Evolutionary conservation across 2,113 vertebrate genomes (phyloP).

Genomic region (Otolemur garnettii): DNA sequence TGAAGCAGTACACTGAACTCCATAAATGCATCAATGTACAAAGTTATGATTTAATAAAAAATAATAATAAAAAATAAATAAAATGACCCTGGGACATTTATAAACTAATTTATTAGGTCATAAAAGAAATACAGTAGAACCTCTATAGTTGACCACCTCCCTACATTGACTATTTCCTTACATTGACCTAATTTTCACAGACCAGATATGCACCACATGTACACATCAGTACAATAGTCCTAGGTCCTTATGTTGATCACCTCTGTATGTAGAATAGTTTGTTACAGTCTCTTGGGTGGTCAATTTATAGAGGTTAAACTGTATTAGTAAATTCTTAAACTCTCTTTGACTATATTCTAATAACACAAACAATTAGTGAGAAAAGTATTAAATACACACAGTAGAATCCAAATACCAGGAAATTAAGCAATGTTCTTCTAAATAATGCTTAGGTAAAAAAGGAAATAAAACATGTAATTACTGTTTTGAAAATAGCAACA

Average conservation of each 20-base stretch:
- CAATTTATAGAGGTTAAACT: no score
- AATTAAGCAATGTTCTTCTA: slow-evolving; percentile 77
- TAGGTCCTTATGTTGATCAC: no score
- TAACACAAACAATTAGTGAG: slow-evolving; percentile 62
- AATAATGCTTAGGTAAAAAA: slow-evolving; percentile 75
- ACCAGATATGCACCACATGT: no score
- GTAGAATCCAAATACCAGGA: slow-evolving; percentile 66
- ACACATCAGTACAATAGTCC: no score
- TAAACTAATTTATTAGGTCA: slow-evolving; percentile 3
- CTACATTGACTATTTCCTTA: no score
- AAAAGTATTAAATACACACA: slow-evolving; percentile 58
- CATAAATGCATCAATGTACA: no score
- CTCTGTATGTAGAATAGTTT: no score
- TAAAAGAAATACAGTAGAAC: not conserved
- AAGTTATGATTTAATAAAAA: no score
- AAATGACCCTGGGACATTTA: not conserved
- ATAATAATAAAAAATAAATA: not conserved
- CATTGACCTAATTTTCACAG: no score
- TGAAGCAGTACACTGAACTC: no score
- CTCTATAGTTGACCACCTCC: no score
- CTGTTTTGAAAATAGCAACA: slow-evolving; percentile 74
- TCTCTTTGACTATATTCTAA: slow-evolving; percentile 36
- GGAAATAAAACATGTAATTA: slow-evolving; percentile 78
- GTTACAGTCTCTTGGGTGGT: no score
- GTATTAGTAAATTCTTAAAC: slow-evolving; percentile 39